Base-by-base conservation (phyloP, 2,888 invertebrate species). In the Psylliodes chrysocephalus region DNA sequence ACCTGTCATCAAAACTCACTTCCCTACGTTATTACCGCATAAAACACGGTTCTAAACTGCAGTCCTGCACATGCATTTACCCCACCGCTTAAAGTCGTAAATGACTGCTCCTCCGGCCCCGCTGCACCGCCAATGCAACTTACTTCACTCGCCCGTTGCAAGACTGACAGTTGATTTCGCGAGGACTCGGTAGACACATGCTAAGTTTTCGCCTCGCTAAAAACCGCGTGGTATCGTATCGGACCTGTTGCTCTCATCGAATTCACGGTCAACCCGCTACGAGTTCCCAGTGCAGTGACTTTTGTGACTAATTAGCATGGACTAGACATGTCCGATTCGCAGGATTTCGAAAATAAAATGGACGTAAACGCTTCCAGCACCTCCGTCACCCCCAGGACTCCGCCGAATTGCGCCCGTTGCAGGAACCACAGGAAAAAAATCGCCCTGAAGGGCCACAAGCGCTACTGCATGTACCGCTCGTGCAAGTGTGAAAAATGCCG, bases 321-420 rank as follows among this genome's bases (percentile, higher is more conserved):
- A 38, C 46, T 33, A 51, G 14, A 47, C 14, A 69, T 73, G 67
- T 84, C 86, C 75, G 86, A 86, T 71, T 80, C 83, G 73, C 85
- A 85, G 78, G 82, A 86, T 71, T 83, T 83, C 73, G 86, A 86
- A 72, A 79, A 82, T 25, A 86, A 86, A 75, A 82, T 84, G 78
- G 47, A 22, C 2, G 85, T 85, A 44, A 84, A 83, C 70, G 85
- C 85, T 46, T 83, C 67, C 82, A 86, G 78, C 84, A 88, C 81
- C 86, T 89, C 59, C 82, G 85, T 60, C 63, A 86, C 87, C 47
- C 89, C 92, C 12, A 88, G 94, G 63, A 93, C 93, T 67, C 93
- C 94, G 5, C 95, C 95, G 14, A 95, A 94, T 84, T 96, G 96
- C 82, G 95, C 95, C 44, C 90, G 95, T 22, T 96, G 96, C 82